Evolutionary conservation across 1,140 invertebrate species (phyloP).

Genomic region (Leptonema lineaticorne): DNA sequence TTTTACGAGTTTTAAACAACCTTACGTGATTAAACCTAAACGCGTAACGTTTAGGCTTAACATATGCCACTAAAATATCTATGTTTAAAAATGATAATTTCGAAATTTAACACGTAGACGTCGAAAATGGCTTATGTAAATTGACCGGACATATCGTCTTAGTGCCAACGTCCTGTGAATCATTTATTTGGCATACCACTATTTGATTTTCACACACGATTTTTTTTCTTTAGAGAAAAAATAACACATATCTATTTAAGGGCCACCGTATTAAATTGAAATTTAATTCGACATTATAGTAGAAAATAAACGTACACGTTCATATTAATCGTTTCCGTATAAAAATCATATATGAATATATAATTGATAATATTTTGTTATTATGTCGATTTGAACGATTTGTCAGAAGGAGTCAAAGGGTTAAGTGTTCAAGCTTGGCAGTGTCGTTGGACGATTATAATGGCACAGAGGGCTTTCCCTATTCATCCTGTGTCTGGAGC

Average conservation of each 20-base stretch:
- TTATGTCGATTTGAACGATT: neutral
- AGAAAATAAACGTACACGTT: too few species aligned
- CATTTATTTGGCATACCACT: neutral
- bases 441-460: constrained; percentile 17
- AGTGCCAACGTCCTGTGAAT: constrained; percentile 2
- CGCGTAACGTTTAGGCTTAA: too few species aligned
- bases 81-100: neutral
- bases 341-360: too few species aligned
- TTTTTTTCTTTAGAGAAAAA: neutral
- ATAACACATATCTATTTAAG: too few species aligned
- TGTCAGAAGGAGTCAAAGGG: neutral
- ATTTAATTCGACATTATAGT: too few species aligned
- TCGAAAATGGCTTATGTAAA: constrained; percentile 11
- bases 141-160: neutral
- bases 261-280: too few species aligned
- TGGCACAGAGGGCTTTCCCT: constrained; percentile 11
- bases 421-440: neutral
- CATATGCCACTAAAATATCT: too few species aligned
- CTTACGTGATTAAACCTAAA: neutral
- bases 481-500: constrained; percentile 25
- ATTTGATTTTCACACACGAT: too few species aligned
- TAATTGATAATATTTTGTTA: too few species aligned
- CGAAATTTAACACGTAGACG: constrained; percentile 4
- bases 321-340: too few species aligned
- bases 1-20: constrained; percentile 1